Conservation (phyloP, 1,140 invertebrate genomes). For the Papilio helenus region DNA sequence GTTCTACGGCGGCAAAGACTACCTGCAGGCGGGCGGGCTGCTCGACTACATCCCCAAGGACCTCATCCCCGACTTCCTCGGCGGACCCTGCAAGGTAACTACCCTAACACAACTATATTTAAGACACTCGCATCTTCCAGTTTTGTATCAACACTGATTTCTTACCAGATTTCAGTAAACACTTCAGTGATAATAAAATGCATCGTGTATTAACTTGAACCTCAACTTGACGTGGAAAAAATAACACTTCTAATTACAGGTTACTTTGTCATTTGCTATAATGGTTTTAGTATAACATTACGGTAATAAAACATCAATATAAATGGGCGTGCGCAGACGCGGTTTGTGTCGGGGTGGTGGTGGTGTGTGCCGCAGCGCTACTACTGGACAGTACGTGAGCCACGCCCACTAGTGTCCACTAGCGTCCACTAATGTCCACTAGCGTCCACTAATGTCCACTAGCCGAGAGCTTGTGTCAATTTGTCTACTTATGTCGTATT, state of each 20-base stretch:
- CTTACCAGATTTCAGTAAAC: no score
- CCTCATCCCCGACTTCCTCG: conserved; percentile 95
- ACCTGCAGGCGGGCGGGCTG: conserved; percentile 90
- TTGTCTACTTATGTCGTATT: not conserved
- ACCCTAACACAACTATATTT: not conserved
- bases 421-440: not conserved
- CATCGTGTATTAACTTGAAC: no score
- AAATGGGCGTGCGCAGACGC: conserved; percentile 59
- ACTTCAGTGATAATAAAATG: no score
- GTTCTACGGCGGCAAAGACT: conserved; percentile 95
- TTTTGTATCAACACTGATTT: no score
- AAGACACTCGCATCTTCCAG: not conserved
- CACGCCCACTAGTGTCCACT: not conserved
- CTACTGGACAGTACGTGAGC: conserved; percentile 69
- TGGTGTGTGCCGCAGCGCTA: conserved; percentile 74
- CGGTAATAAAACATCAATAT: not conserved
- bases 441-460: not conserved
- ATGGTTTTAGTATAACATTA: not conserved
- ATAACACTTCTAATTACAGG: not conserved
- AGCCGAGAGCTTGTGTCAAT: not conserved
- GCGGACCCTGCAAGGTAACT: conserved; percentile 92
- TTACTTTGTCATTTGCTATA: not conserved
- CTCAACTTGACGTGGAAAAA: not conserved
- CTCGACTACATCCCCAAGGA: conserved; percentile 94
- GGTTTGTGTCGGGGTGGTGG: conserved; percentile 68